Base-by-base conservation (phyloP, 2,113 vertebrate species). In the Cyanoramphus novaezelandiae region DNA sequence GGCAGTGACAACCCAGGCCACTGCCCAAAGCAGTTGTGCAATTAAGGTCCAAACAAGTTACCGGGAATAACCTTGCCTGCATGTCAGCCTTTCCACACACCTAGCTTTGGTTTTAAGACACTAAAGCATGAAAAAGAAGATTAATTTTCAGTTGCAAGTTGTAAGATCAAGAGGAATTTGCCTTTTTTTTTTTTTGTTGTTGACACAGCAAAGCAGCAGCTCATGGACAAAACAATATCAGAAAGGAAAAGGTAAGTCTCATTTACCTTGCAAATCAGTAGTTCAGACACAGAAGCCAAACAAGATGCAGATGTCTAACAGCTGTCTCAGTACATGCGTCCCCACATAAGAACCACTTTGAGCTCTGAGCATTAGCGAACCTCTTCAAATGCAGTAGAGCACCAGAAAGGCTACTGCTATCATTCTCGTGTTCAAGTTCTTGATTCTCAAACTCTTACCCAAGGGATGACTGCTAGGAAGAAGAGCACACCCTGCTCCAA, bases 261-360 rank as follows among this genome's bases (percentile, higher is more conserved):
- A 27, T 39, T 83, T 35, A 57, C 47, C 33, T 74, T 60, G 55
- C 4, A 1, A 49, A 86, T 53, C 37, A 81, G 63, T 24, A 88
- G 72, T 27, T 64, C 46, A 55, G 28, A 43, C 13, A 13, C 4
- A 11, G n/a, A 37, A 92, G 55, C 37, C 41, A 65, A 67, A 63
- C 15, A 59, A 43, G 82, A 7, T 23, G 49, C 60, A 63, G 65
- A 19, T 46, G 46, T 43, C 27, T 29, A 60, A 60, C 1, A 1
- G 44, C 46, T 59, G 33, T 19, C 82, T 67, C 31, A 67, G 37
- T 23, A 72, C 1, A 0, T 3, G 25, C 4, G 0, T 31, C 47
- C 78, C 47, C 28, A 25, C 0, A 0, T 8, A 37, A 76, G 10
- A 88, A 37, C 15, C 29, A 28, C 71, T 80, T 18, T 17, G 52